phyloP scores from a whole-genome alignment of 2,797 vertebrate species.

The Anableps anableps region DNA sequence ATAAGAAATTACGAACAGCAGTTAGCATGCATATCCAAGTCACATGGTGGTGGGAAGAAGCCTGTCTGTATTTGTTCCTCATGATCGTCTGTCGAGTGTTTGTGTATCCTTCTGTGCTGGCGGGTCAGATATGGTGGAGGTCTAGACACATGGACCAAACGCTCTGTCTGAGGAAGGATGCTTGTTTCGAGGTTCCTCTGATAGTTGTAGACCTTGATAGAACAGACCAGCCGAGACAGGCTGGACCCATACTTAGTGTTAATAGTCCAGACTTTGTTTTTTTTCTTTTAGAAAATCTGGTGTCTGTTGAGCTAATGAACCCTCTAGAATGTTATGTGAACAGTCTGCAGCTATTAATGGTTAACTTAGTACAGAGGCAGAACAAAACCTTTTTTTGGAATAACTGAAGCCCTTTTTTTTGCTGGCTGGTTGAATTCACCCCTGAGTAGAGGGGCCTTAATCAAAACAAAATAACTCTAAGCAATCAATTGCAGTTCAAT shows the following conservation, averaged over 20 bases:
- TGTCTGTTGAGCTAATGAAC: slow-evolving; percentile 39
- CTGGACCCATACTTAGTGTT: slow-evolving; percentile 61
- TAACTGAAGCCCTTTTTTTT: background rate
- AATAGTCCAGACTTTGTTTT: slow-evolving; percentile 56
- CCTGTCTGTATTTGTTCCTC: slow-evolving; percentile 77
- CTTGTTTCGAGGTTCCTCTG: slow-evolving; percentile 74
- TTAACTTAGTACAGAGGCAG: slow-evolving; percentile 6
- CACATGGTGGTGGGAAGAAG: slow-evolving; percentile 73
- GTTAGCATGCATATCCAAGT: slow-evolving; percentile 78
- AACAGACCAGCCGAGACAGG: slow-evolving; percentile 68
- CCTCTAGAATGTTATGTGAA: slow-evolving; percentile 17
- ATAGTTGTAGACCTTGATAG: slow-evolving; percentile 76
- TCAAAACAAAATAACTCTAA: too few species aligned
- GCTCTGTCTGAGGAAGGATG: slow-evolving; percentile 70
- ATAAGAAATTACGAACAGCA: slow-evolving; percentile 79
- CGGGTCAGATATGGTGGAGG: slow-evolving; percentile 82
- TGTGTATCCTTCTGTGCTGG: slow-evolving; percentile 85
- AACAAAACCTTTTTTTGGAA: background rate
- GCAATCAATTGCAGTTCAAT: too few species aligned
- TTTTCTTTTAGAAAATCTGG: slow-evolving; percentile 52
- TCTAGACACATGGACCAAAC: slow-evolving; percentile 80
- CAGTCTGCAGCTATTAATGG: slow-evolving; percentile 11
- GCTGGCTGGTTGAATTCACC: background rate
- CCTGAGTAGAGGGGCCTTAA: too few species aligned
- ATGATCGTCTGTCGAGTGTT: slow-evolving; percentile 84